Conservation (phyloP, 2,888 invertebrate species). For the Balanococcus diminutus region DNA sequence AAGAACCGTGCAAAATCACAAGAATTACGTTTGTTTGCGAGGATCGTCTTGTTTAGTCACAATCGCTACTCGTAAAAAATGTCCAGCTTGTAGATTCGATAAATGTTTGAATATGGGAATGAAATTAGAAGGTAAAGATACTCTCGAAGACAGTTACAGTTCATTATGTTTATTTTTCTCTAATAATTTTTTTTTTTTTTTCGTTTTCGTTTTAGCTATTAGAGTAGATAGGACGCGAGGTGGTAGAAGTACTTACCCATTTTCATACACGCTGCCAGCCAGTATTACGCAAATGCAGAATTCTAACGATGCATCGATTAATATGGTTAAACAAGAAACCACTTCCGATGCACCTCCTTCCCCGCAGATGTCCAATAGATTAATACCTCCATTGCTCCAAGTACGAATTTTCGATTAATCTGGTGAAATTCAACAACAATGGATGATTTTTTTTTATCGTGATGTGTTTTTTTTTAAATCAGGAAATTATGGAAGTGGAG, state of each 20-base stretch:
- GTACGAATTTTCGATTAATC: constrained; percentile 46
- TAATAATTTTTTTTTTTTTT: not conserved
- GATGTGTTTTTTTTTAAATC: constrained; percentile 59
- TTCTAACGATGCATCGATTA: constrained; percentile 59
- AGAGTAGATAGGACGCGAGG: constrained; percentile 93
- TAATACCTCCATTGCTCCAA: constrained; percentile 59
- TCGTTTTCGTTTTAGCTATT: constrained; percentile 72
- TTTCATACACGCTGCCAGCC: constrained; percentile 85
- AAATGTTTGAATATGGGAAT: constrained; percentile 95
- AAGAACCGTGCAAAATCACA: constrained; percentile 96
- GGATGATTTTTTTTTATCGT: not conserved
- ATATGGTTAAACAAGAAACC: constrained; percentile 60
- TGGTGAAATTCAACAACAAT: not conserved
- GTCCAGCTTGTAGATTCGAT: constrained; percentile 95
- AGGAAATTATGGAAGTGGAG: constrained; percentile 96
- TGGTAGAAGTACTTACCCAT: constrained; percentile 94
- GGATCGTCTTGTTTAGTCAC: constrained; percentile 92
- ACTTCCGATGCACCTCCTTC: constrained; percentile 58
- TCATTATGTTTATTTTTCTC: no score
- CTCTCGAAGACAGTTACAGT: no score
- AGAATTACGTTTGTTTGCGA: constrained; percentile 91
- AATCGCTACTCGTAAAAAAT: constrained; percentile 92
- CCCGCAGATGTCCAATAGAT: constrained; percentile 57
- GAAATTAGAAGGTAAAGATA: constrained; percentile 83
- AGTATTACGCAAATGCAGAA: constrained; percentile 63